phyloP scores from a whole-genome alignment of 2,113 vertebrate species.

The Gambusia affinis region DNA sequence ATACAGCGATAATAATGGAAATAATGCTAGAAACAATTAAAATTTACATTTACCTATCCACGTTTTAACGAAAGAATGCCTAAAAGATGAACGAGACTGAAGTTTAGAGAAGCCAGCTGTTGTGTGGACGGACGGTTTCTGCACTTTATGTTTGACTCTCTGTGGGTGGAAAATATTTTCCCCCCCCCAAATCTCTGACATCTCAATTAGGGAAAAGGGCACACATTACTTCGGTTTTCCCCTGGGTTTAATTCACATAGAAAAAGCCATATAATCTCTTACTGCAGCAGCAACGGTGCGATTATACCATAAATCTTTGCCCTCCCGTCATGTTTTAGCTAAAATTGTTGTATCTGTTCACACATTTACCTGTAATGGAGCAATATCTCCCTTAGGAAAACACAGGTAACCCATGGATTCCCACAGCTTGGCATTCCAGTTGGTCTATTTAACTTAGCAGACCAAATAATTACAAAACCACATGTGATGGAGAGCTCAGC shows the following conservation, averaged over 20 bases:
- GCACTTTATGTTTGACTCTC: background rate
- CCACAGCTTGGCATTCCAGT: background rate
- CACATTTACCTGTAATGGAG: background rate
- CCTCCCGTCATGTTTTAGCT: background rate
- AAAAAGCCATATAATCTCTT: background rate
- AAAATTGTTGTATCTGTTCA: background rate
- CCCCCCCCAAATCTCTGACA: background rate
- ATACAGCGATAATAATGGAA: background rate
- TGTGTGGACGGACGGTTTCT: constrained; percentile 20
- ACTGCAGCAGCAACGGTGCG: background rate
- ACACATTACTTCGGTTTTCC: background rate
- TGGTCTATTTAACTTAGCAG: constrained; percentile 31
- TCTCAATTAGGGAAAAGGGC: background rate
- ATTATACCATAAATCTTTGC: background rate
- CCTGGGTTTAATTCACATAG: background rate
- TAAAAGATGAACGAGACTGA: constrained; percentile 18
- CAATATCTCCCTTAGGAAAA: constrained; percentile 9
- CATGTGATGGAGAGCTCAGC: constrained; percentile 28
- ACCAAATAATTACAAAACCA: constrained; percentile 49
- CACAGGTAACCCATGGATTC: constrained; percentile 14
- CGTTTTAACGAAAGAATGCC: constrained; percentile 35
- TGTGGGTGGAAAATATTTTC: constrained; percentile 22
- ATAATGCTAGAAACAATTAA: background rate
- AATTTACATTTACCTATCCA: background rate
- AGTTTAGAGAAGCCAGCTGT: constrained; percentile 12